Base-by-base conservation (phyloP, 2,113 vertebrate genomes). In the Otus sunia region DNA sequence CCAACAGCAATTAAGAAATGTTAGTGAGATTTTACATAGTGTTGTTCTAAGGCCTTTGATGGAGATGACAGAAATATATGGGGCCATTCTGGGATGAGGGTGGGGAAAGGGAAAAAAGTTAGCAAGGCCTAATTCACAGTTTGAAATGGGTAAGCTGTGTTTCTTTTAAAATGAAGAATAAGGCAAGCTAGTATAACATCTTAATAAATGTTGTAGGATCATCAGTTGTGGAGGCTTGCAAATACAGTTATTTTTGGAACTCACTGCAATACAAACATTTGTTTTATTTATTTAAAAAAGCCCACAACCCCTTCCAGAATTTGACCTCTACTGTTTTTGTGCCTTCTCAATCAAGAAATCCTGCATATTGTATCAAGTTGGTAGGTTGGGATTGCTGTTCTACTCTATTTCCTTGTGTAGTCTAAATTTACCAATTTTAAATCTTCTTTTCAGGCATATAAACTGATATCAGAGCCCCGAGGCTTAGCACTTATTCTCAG, bases 401-500 rank as follows among this genome's bases (percentile, higher is more conserved):
- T 91, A 20, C 62, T 80, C 64, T 90, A n/a, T 93, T 85, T 68
- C 50, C 39, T 83, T 71, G 15, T 41, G 11, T 79, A 55, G 43
- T 78, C 58, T 92, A 36, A 92, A 69, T 58, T 75, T 77, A 76
- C 22, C 15, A 6, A 17, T 69, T 67, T 88, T 12, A 13, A 63
- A 90, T 88, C 29, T 93, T 85, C 66, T 93, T 80, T 22, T 30
- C 80, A 99, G 99, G 99, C 99, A 11, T 99, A 99, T 88, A 98
- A 95, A 59, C 97, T 99, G 98, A 92, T 80, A 45, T 99, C 99
- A 13, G 96, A 96, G 41, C 99, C 99, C 3, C 98, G 99, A 23
- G 99, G 99, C 60, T 96, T 99, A 50, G 99, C 99, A 4, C 94
- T 99, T 92, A 98, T 99, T 78, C 98, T 99, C 92, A 99, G 99